Percentiles rank a stretch among this genome's conserved stretches.
Evolutionary conservation across 2,113 vertebrate genomes (phyloP).

Genomic region (Tichodroma muraria): DNA sequence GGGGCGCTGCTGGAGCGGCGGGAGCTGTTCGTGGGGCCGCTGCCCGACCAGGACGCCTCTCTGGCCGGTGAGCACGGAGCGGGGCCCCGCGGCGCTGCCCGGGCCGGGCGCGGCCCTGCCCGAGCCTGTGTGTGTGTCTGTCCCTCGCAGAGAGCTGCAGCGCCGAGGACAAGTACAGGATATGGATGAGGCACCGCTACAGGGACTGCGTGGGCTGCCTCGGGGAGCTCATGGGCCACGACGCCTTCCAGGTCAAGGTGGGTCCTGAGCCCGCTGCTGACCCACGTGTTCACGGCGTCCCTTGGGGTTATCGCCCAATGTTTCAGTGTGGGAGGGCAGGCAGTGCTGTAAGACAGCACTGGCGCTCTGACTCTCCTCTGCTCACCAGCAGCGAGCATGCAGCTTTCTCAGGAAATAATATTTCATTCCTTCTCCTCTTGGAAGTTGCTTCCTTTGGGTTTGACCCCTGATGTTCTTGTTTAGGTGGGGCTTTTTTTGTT

Average conservation of each 20-base stretch:
- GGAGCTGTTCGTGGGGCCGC: constrained; percentile 77
- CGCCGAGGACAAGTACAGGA: constrained; percentile 79
- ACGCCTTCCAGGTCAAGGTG: constrained; percentile 77
- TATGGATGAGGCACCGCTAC: constrained; percentile 92
- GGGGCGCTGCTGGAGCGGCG: constrained; percentile 75
- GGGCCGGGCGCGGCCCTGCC: background rate
- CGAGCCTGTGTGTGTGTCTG: background rate
- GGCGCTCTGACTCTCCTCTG: background rate
- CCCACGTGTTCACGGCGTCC: rapidly evolving
- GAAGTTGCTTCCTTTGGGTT: background rate
- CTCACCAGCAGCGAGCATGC: rapidly evolving
- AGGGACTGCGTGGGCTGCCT: constrained; percentile 75
- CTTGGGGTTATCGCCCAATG: rapidly evolving
- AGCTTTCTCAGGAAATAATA: background rate
- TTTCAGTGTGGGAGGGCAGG: background rate
- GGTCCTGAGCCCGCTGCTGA: background rate
- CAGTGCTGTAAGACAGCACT: rapidly evolving
- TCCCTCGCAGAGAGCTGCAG: constrained; percentile 48
- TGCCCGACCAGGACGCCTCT: constrained; percentile 62
- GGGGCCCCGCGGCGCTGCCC: background rate
- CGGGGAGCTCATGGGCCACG: constrained; percentile 75
- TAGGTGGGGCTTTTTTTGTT: rapidly evolving
- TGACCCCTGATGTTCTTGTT: background rate
- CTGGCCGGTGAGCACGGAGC: constrained; percentile 10
- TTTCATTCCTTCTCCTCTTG: background rate